Evolutionary conservation across 1,140 invertebrate genomes (phyloP).

Genomic region (Achatina immaculata): DNA sequence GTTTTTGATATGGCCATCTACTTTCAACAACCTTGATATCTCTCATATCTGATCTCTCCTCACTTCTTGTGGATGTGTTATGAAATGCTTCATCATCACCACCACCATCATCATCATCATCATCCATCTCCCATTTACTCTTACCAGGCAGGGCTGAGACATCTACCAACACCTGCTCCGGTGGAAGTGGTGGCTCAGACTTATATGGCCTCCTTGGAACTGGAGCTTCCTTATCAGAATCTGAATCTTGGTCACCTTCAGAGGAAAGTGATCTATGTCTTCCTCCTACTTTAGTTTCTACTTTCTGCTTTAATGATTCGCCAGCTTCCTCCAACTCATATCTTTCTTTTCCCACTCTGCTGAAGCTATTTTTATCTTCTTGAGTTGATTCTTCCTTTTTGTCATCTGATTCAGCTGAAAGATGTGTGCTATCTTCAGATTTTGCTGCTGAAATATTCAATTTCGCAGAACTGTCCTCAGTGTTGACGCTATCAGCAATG

Average conservation of each 20-base stretch:
- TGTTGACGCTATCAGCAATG: not conserved
- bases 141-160: constrained; percentile 34
- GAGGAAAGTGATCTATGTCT: no score
- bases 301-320: no score
- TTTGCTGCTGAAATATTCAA: not conserved
- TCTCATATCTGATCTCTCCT: not conserved
- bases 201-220: not conserved
- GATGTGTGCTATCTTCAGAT: not conserved
- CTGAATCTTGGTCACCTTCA: no score
- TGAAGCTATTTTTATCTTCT: no score
- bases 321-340: no score
- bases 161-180: constrained; percentile 28
- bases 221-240: no score
- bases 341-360: no score
- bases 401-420: not conserved
- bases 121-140: constrained; percentile 37
- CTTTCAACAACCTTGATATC: not conserved
- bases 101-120: constrained; percentile 26
- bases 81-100: no score
- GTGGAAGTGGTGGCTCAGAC: not conserved
- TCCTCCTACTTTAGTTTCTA: no score
- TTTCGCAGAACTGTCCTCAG: not conserved
- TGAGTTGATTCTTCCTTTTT: not conserved
- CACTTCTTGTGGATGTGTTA: not conserved
- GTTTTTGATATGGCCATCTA: not conserved